Evolutionary conservation across 2,113 vertebrate genomes (phyloP).

Genomic region (Himantopus leucocephalus): DNA sequence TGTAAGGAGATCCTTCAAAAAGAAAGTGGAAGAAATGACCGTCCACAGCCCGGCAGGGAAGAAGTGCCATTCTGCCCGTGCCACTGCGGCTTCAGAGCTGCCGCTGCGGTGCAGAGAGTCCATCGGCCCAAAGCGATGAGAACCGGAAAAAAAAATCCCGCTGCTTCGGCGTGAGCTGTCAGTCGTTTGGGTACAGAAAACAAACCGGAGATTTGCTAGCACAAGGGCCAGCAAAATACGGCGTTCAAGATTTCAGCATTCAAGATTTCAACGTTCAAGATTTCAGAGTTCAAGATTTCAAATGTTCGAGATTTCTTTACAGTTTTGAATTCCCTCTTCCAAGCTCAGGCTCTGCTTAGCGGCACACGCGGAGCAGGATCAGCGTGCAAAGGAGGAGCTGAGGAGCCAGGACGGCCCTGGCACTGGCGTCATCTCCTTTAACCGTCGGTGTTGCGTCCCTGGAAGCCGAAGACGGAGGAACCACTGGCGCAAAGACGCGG

Average conservation of each 20-base stretch:
- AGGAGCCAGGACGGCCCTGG: background rate
- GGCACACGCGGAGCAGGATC: background rate
- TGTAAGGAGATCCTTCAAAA: background rate
- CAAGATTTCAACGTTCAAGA: too few relatives aligned
- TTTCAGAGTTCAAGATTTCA: background rate
- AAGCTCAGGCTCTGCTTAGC: background rate
- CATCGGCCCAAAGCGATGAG: background rate
- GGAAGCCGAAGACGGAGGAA: background rate
- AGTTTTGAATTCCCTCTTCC: background rate
- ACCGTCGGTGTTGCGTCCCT: background rate
- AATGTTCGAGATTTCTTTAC: background rate
- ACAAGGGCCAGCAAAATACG: background rate
- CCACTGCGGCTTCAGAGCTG: too few relatives aligned
- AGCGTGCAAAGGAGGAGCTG: background rate
- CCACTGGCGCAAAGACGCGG: rapidly evolving
- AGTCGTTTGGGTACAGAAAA: background rate
- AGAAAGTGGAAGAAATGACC: background rate
- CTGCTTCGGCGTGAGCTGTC: background rate
- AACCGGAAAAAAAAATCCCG: background rate
- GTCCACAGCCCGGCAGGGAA: background rate
- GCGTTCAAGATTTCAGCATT: background rate
- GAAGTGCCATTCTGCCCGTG: background rate
- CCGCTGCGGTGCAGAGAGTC: background rate
- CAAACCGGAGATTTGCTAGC: background rate
- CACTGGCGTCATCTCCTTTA: rapidly evolving